Percentiles rank a stretch among this genome's conserved stretches.
phyloP scores from a whole-genome alignment of 2,888 invertebrate genomes.

The Drosophila paracracens region DNA sequence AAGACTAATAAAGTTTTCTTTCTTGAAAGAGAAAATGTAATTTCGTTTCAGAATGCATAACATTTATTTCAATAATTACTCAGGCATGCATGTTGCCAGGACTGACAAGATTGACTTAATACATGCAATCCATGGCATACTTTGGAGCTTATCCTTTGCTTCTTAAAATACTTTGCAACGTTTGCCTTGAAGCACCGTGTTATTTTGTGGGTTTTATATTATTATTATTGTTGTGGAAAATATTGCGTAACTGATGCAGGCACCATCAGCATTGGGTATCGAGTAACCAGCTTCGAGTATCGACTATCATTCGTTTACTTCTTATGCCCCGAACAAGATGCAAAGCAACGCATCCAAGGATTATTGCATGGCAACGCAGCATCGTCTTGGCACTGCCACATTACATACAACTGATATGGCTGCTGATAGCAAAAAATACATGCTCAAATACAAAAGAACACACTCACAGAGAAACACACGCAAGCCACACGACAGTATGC shows the following conservation, averaged over 20 bases:
- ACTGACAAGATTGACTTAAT: neutral
- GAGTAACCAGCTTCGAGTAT: conserved; percentile 34
- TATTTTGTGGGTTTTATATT: conserved; percentile 21
- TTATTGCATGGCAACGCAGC: conserved; percentile 51
- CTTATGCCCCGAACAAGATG: conserved; percentile 29
- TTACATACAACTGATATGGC: conserved; percentile 41
- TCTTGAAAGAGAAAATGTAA: neutral
- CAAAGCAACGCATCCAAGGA: conserved; percentile 43
- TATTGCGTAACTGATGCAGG: conserved; percentile 35
- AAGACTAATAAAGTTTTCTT: neutral
- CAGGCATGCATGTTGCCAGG: neutral
- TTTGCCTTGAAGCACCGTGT: conserved; percentile 7
- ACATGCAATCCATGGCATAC: conserved; percentile 25
- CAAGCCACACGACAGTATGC: conserved; percentile 48
- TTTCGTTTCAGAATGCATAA: neutral
- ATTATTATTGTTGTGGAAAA: conserved; percentile 22
- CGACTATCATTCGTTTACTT: conserved; percentile 44
- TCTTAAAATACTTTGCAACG: conserved; percentile 23
- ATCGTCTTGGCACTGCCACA: conserved; percentile 42
- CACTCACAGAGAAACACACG: conserved; percentile 5
- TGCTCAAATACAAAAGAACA: conserved; percentile 14
- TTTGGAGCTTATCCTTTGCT: conserved; percentile 20
- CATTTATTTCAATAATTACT: neutral
- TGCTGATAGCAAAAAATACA: conserved; percentile 33
- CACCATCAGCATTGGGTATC: conserved; percentile 10